Evolutionary conservation across 2,113 vertebrate genomes (phyloP).

Genomic region (Lycaon pictus): DNA sequence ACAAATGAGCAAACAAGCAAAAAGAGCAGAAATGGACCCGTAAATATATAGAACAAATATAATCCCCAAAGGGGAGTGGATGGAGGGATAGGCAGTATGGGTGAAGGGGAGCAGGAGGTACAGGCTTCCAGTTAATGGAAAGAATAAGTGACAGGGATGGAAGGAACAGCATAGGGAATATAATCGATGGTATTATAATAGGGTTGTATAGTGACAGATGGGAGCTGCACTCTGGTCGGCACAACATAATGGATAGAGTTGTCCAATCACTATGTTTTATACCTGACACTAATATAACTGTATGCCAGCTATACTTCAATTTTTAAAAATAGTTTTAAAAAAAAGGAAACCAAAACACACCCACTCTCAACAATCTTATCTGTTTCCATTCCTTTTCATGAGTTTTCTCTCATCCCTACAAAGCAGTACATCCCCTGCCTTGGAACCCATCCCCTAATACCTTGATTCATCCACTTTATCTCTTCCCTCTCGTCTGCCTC

Average conservation of each 20-base stretch:
- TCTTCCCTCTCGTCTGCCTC: not conserved
- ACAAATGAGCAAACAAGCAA: not conserved
- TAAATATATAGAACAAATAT: not conserved
- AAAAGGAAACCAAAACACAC: not conserved
- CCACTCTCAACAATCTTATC: not conserved
- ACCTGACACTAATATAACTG: not conserved
- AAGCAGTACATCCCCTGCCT: not conserved
- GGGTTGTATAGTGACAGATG: too few relatives aligned
- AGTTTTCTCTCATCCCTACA: not conserved
- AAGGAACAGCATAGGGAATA: not conserved
- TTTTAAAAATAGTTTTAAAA: not conserved
- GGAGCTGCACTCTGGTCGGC: not conserved
- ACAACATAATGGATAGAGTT: not conserved
- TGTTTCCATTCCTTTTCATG: not conserved
- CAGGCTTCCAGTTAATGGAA: not conserved
- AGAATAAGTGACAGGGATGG: not conserved
- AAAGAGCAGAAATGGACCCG: not conserved
- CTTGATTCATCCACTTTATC: not conserved
- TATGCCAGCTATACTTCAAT: not conserved
- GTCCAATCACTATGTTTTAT: not conserved
- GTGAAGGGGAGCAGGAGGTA: not conserved
- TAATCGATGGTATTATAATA: not conserved
- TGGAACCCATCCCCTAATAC: not conserved
- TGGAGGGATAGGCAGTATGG: not conserved
- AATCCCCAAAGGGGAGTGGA: not conserved